Base-by-base conservation (phyloP, 2,113 vertebrate genomes). In the Falcunculus frontatus region DNA sequence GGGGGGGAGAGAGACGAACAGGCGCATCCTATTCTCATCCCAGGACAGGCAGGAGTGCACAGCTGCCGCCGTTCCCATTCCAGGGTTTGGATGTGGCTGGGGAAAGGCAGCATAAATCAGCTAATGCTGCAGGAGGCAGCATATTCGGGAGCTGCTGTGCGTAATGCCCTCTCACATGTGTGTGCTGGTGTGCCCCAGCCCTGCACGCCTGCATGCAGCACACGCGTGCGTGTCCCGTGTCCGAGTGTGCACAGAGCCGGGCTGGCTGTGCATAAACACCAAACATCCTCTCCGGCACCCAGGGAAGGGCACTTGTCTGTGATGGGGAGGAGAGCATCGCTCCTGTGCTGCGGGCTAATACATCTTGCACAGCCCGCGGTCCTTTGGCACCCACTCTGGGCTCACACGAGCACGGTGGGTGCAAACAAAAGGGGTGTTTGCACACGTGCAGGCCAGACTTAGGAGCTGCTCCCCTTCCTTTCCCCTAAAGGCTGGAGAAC, bases 81-180 rank as follows among this genome's bases (percentile, higher is more conserved):
- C 85, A 94, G 93, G 76, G 85, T 87, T 59, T 68, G 92, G 81
- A 83, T 77, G 33, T 88, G 85, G 75, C 84, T 78, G 78, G 89
- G 68, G 77, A 94, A 93, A 94, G 59, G 89, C 92, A 79, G 92
- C 82, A 90, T 75, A 95, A 95, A 96, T 95, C 95, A 91, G 95
- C 86, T 67, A 72, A 89, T 90, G 78, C 93, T 95, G 95, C 96
- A 94, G 95, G 91, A 67, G 80, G 87, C 80, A 93, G 82, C 67
- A 13, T 27, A 95, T 59, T 87, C 1, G 2, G 68, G 87, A 96
- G 84, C 90, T 60, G 93, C 93, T 91, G 88, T 72, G 78, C 22
- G n/a, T 90, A 74, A 93, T 95, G 91, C 67, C 80, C 52, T 90
- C 60, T 78, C 5, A 29, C 39, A 10, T 21, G 23, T 32, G 74